Conservation (phyloP, 2,797 vertebrate genomes). For the Florisuga fusca region DNA sequence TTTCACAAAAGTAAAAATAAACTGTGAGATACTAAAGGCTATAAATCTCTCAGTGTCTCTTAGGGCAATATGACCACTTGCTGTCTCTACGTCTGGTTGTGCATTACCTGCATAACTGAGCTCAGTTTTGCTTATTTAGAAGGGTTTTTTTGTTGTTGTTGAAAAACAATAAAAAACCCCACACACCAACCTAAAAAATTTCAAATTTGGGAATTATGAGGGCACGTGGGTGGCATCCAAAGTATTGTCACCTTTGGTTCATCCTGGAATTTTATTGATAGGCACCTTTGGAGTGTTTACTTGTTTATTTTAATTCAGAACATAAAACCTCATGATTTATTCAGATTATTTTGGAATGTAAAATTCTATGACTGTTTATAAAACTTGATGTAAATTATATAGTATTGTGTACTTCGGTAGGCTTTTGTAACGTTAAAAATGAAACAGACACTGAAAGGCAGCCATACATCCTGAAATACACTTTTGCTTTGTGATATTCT, state of each 20-base stretch:
- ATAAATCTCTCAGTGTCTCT: neutral
- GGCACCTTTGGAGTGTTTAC: neutral
- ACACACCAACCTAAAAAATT: neutral
- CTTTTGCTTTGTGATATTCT: neutral
- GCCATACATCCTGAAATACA: rapidly evolving
- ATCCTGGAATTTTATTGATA: neutral
- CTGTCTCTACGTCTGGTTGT: neutral
- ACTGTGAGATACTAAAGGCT: neutral
- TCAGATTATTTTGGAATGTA: neutral
- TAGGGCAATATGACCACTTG: neutral
- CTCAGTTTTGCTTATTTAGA: neutral
- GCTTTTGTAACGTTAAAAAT: neutral
- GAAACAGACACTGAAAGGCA: neutral
- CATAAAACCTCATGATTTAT: neutral
- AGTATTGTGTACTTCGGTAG: neutral
- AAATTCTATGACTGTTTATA: neutral
- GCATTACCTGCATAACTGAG: neutral
- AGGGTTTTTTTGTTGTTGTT: neutral
- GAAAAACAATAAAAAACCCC: too few species aligned
- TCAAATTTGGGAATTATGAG: neutral
- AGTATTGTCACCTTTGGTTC: neutral
- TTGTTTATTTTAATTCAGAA: neutral
- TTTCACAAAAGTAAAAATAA: neutral
- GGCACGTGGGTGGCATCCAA: neutral
- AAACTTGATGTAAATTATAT: neutral